These are phyloP conservation scores for Jacana jacana DNA, from an alignment of 2,113 vertebrate genomes.

Conservation along the genomic window DNA sequence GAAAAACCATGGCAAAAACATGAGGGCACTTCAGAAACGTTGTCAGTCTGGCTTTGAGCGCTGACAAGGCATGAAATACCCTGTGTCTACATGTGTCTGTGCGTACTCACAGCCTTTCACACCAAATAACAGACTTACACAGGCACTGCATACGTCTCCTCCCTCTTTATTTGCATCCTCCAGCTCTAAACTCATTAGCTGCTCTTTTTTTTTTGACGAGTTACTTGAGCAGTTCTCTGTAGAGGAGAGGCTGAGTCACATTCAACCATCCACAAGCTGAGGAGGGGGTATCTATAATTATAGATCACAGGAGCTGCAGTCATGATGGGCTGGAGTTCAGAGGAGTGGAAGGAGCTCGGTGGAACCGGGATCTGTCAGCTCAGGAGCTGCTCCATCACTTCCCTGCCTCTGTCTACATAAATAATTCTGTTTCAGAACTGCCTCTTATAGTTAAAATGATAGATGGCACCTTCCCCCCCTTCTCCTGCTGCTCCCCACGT, in stretches of 20 bases:
- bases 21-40: neutral
- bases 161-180: neutral
- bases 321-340: neutral
- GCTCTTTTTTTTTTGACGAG: neutral
- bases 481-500: neutral
- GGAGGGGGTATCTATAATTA: neutral
- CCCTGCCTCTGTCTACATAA: neutral
- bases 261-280: neutral
- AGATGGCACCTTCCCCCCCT: neutral
- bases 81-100: neutral
- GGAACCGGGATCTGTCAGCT: neutral
- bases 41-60: neutral
- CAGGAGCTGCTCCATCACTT: neutral
- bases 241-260: neutral
- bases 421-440: slow-evolving; percentile 2
- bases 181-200: neutral
- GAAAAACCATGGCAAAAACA: neutral
- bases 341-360: neutral
- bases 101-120: neutral
- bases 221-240: neutral
- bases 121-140: neutral
- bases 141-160: neutral
- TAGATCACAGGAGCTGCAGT: neutral
- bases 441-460: neutral
- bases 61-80: neutral